phyloP scores from a whole-genome alignment of 2,113 vertebrate genomes.

The Kryptolebias marmoratus region DNA sequence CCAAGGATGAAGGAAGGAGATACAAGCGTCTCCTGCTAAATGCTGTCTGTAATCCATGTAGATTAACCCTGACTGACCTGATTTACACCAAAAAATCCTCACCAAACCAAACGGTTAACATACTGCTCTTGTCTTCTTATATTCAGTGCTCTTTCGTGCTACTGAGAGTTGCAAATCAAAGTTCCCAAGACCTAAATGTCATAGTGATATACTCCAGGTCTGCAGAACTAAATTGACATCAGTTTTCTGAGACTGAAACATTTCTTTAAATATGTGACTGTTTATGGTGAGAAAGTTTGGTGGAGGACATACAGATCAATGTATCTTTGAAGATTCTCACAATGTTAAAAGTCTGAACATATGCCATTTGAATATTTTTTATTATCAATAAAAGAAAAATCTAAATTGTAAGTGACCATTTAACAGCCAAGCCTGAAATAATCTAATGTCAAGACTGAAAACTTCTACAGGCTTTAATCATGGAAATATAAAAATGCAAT shows the following conservation, averaged over 20 bases:
- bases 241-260: neutral
- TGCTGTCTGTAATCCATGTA: constrained; percentile 74
- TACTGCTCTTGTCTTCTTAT: constrained; percentile 31
- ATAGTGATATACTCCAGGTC: neutral
- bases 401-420: neutral
- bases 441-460: neutral
- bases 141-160: constrained; percentile 27
- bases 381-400: neutral
- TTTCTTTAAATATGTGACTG: neutral
- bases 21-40: constrained; percentile 75
- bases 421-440: neutral
- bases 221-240: neutral
- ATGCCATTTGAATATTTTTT: neutral
- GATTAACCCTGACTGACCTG: constrained; percentile 78
- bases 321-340: neutral
- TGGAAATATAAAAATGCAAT: constrained; percentile 5
- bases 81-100: constrained; percentile 65
- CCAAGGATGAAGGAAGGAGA: constrained; percentile 44
- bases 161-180: constrained; percentile 21
- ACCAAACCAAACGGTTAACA: constrained; percentile 45
- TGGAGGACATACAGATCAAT: neutral
- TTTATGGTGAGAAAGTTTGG: neutral
- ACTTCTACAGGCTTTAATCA: neutral
- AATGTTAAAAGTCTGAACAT: neutral
- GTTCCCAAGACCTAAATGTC: neutral